These are phyloP conservation scores for Thera obeliscata DNA, from an alignment of 2,888 invertebrate species.

Conservation along the genomic window DNA sequence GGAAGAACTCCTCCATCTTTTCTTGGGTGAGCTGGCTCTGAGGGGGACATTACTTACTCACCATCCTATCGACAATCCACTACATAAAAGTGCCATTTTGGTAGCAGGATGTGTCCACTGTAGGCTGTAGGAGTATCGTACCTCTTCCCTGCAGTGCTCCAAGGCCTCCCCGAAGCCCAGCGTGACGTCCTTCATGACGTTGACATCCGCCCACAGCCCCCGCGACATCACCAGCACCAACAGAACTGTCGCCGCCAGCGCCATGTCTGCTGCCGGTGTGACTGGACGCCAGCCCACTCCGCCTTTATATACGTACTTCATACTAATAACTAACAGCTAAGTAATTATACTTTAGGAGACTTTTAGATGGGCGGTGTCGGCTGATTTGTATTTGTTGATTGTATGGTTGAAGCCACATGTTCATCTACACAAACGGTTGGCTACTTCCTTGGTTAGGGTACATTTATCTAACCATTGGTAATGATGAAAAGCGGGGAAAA, in stretches of 20 bases:
- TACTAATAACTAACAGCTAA: not conserved
- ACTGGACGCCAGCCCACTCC: not conserved
- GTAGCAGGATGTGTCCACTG: too few relatives aligned
- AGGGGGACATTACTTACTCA: not conserved
- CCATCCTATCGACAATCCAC: too few relatives aligned
- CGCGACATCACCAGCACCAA: too few relatives aligned
- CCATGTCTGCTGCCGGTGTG: slow-evolving; percentile 17
- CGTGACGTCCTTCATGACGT: slow-evolving; percentile 75
- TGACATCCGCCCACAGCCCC: slow-evolving; percentile 45
- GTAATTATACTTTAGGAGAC: not conserved
- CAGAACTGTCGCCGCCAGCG: slow-evolving; percentile 12
- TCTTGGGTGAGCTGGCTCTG: slow-evolving; percentile 72
- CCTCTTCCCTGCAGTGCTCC: slow-evolving; percentile 71
- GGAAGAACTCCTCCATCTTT: slow-evolving; percentile 79
- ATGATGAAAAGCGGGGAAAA: not conserved
- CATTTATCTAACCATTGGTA: not conserved
- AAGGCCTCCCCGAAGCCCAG: slow-evolving; percentile 77
- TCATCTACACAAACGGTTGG: not conserved
- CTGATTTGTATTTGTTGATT: slow-evolving; percentile 2
- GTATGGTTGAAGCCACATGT: slow-evolving; percentile 1
- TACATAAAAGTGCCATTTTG: too few relatives aligned
- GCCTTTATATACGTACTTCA: not conserved
- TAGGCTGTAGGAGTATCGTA: slow-evolving; percentile 32
- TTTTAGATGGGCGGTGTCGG: slow-evolving; percentile 5
- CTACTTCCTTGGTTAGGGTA: not conserved